These are phyloP conservation scores for Romanogobio albipinnatus DNA, from an alignment of 2,113 vertebrate genomes.

Conservation along the genomic window DNA sequence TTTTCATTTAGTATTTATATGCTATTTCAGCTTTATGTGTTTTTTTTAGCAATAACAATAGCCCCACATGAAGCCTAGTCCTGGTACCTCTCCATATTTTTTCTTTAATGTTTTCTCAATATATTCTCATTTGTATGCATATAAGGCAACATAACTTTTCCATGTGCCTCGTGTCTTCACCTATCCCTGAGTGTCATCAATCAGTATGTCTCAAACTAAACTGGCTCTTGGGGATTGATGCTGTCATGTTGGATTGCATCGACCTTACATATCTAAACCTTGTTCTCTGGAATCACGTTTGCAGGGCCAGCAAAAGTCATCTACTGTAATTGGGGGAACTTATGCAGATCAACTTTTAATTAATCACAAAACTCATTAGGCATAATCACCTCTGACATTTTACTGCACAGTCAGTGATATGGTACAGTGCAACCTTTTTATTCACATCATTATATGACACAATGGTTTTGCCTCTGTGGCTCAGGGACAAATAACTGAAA, in stretches of 20 bases:
- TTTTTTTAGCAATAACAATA: too few species aligned
- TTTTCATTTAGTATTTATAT: too few species aligned
- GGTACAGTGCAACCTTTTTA: slow-evolving; percentile 18
- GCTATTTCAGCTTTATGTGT: too few species aligned
- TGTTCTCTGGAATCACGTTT: neutral
- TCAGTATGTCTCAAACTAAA: neutral
- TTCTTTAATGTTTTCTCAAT: neutral
- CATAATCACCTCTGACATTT: slow-evolving; percentile 35
- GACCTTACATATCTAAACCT: slow-evolving; percentile 11
- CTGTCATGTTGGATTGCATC: neutral
- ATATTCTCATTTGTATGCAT: neutral
- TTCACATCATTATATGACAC: slow-evolving; percentile 12
- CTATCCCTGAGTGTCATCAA: neutral
- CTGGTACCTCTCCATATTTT: neutral
- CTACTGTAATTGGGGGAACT: neutral
- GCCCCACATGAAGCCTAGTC: too few species aligned
- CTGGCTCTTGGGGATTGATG: neutral
- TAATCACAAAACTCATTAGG: slow-evolving; percentile 36
- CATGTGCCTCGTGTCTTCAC: neutral
- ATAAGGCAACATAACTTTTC: neutral
- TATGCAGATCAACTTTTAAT: slow-evolving; percentile 36
- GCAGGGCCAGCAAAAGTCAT: neutral
- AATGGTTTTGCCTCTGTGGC: slow-evolving; percentile 46
- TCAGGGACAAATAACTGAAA: slow-evolving; percentile 62
- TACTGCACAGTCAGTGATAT: slow-evolving; percentile 16